Evolutionary conservation across 2,113 vertebrate genomes (phyloP), one percentile per base, ranked within the genome.

Genomic region (Merops nubicus): DNA sequence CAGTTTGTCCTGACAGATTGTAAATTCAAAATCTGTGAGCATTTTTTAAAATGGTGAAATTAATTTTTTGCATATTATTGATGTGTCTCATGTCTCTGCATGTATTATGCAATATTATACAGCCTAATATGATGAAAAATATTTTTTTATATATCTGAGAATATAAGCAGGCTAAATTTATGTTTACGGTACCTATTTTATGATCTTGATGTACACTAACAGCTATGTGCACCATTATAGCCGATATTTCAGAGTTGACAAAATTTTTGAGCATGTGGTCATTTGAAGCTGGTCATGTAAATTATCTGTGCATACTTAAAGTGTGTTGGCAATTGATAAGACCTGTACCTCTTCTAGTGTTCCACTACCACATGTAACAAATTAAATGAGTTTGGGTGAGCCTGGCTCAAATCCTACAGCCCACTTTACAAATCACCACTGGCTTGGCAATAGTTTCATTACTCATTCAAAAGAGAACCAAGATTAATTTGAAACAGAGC

Each of bases 401-500:
- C 48, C 90, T 91, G 82, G 59, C 87, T 91, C 43, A 63, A 25
- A 57, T 93, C 62, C 75, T 93, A 18, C 36, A 91, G 67, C 45
- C 80, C 78, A 76, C 95, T 97, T 90, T 68, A 77, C 76, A 94
- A 93, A 96, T 94, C 17, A 28, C 73, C 40, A 68, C 38, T 83
- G 78, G 56, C 81, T 85, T 93, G 94, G 70, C 81, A 90, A 65
- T 88, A n/a, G 89, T 96, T 96, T 93, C 38, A 25, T 83, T 89
- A 40, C 77, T 93, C 79, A 43, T 42, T 95, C 72, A 43, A 75
- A 95, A 96, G 75, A 87, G 54, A 92, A 51, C 20, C 38, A 60
- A 88, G 73, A 96, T 96, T 93, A 96, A 96, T 88, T 79, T 59
- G 74, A 96, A 87, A 45, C 45, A 68, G 88, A 59, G 72, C 78